A percentile compares a stretch with the other conserved stretches of the same genome.
phyloP scores from a whole-genome alignment of 2,113 vertebrate species.

The Oostethus manadensis region DNA sequence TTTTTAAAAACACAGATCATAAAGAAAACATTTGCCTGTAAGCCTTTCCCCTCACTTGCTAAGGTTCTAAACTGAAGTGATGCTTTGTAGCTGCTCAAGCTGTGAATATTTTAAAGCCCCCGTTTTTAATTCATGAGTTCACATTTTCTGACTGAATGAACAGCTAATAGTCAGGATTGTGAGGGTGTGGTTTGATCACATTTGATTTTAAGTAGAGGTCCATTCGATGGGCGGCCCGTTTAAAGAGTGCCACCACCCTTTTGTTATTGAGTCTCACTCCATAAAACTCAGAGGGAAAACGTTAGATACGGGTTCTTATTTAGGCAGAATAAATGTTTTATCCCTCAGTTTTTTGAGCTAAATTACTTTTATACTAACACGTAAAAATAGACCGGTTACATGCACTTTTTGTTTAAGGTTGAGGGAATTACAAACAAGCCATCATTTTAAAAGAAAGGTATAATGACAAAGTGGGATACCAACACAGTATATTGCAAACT shows the following conservation, averaged over 20 bases:
- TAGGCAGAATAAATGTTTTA: not conserved
- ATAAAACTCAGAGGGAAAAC: not conserved
- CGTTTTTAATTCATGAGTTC: not conserved
- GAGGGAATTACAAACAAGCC: too few relatives aligned
- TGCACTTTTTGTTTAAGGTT: too few relatives aligned
- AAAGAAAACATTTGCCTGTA: conserved; percentile 9
- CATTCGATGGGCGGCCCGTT: conserved; percentile 3
- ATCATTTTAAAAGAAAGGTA: too few relatives aligned
- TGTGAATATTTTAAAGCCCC: conserved; percentile 3
- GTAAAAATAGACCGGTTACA: too few relatives aligned
- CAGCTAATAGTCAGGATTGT: not conserved
- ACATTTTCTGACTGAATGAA: conserved; percentile 11
- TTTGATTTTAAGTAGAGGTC: conserved; percentile 1
- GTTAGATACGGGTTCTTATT: not conserved
- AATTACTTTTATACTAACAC: conserved; percentile 1
- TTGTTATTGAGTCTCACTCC: not conserved
- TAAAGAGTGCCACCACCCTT: not conserved
- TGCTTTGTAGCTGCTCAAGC: conserved; percentile 3
- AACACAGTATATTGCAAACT: too few relatives aligned
- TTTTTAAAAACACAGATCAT: not conserved
- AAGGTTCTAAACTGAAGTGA: conserved; percentile 6
- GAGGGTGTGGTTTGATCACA: conserved; percentile 4
- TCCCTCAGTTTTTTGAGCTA: not conserved
- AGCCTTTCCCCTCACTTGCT: not conserved
- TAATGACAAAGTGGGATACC: too few relatives aligned